Evolutionary conservation across 2,797 vertebrate species (phyloP).

Genomic region (Eupleurogrammus muticus): DNA sequence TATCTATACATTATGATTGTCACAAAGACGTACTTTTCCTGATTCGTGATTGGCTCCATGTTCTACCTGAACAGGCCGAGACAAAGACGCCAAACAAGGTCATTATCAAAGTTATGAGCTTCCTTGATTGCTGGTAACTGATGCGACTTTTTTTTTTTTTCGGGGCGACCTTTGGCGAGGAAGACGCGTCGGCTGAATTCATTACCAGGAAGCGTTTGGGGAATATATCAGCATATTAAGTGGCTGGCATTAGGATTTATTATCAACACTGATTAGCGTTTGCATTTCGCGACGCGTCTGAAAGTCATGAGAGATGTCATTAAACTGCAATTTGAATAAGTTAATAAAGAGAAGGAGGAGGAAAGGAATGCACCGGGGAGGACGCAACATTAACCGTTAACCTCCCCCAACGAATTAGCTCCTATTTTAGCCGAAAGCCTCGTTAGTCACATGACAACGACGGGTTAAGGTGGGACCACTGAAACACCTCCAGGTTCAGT

Average conservation of each 20-base stretch:
- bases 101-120: constrained; percentile 51
- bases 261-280: constrained; percentile 50
- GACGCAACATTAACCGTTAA: constrained; percentile 25
- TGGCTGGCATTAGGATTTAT: constrained; percentile 62
- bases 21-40: too few species aligned
- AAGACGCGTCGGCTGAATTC: constrained; percentile 46
- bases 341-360: constrained; percentile 25
- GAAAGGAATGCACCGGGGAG: constrained; percentile 7
- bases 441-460: constrained; percentile 15
- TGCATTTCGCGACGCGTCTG: constrained; percentile 27
- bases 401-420: constrained; percentile 22
- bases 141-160: constrained; percentile 57
- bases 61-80: too few species aligned
- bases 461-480: too few species aligned
- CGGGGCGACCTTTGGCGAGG: constrained; percentile 44
- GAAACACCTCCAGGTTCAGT: too few species aligned
- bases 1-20: too few species aligned
- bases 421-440: constrained; percentile 13
- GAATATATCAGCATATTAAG: constrained; percentile 61
- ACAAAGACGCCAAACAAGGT: constrained; percentile 48
- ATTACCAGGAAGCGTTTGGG: constrained; percentile 31
- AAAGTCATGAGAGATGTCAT: constrained; percentile 49
- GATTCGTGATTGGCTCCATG: too few species aligned
- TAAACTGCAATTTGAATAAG: constrained; percentile 42
- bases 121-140: constrained; percentile 56